These are phyloP conservation scores for Drosophila vallismaia DNA, from an alignment of 2,888 invertebrate genomes.

Conservation along the genomic window DNA sequence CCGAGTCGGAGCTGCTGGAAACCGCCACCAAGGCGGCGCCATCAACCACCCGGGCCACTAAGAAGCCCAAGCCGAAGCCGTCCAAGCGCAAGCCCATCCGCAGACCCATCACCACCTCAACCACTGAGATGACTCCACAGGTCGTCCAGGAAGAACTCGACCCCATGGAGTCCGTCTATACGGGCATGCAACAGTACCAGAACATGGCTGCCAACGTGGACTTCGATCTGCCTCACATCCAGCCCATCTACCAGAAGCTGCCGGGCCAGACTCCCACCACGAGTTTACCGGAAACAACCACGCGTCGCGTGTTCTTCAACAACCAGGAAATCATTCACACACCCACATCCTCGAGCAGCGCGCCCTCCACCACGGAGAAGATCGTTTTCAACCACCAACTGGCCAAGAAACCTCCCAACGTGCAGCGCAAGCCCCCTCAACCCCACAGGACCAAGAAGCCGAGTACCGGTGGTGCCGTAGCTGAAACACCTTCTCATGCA, in stretches of 20 bases:
- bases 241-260: conserved; percentile 77
- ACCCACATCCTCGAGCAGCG: conserved; percentile 50
- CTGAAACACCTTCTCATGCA: conserved; percentile 33
- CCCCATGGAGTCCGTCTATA: conserved; percentile 80
- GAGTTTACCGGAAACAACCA: conserved; percentile 68
- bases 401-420: conserved; percentile 64
- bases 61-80: conserved; percentile 78
- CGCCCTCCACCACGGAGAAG: conserved; percentile 47
- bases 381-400: conserved; percentile 37
- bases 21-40: conserved; percentile 66
- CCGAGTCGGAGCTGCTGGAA: conserved; percentile 83
- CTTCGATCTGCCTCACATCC: conserved; percentile 78
- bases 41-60: conserved; percentile 60
- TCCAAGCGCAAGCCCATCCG: conserved; percentile 79
- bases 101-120: conserved; percentile 62
- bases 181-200: conserved; percentile 81
- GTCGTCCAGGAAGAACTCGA: conserved; percentile 78
- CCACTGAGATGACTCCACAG: conserved; percentile 67
- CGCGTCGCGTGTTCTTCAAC: conserved; percentile 78
- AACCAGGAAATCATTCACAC: conserved; percentile 79
- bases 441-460: conserved; percentile 79
- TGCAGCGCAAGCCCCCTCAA: conserved; percentile 63
- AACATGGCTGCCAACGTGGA: conserved; percentile 72
- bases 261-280: conserved; percentile 46
- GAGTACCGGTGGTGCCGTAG: conserved; percentile 17